Conservation (phyloP, 2,797 vertebrate species). For the Meda fulgida region DNA sequence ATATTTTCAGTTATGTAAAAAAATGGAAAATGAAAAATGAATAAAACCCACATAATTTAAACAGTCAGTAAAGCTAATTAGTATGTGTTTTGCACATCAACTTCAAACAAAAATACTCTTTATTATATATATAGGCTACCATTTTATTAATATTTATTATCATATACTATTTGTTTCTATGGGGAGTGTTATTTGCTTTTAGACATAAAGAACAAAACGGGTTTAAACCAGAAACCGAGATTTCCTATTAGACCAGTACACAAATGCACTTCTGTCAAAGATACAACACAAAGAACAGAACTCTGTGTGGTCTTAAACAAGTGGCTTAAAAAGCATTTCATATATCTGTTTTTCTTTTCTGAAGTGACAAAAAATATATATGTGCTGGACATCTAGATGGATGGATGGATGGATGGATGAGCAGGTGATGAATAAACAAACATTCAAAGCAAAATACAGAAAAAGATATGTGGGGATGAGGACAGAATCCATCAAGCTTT, state of each 20-base stretch:
- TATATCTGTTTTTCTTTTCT: neutral
- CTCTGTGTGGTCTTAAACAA: neutral
- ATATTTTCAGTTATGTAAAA: too few relatives aligned
- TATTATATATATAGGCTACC: too few relatives aligned
- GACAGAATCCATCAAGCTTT: constrained; percentile 57
- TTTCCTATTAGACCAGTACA: neutral
- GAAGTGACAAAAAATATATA: neutral
- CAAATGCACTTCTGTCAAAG: neutral
- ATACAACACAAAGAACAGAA: neutral
- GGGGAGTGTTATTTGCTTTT: too few relatives aligned
- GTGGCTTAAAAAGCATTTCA: neutral
- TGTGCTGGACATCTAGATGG: neutral
- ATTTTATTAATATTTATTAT: too few relatives aligned
- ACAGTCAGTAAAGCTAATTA: too few relatives aligned
- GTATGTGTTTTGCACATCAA: too few relatives aligned
- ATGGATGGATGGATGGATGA: neutral
- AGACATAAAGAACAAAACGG: neutral
- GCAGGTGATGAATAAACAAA: neutral
- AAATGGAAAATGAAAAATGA: too few relatives aligned
- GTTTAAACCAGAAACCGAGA: neutral
- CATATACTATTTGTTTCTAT: too few relatives aligned
- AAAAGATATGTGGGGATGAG: constrained; percentile 35
- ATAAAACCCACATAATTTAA: too few relatives aligned
- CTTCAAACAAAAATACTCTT: too few relatives aligned
- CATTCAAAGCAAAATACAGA: neutral